Evolutionary conservation across 2,888 invertebrate species (phyloP).

Genomic region (Ceramica pisi): DNA sequence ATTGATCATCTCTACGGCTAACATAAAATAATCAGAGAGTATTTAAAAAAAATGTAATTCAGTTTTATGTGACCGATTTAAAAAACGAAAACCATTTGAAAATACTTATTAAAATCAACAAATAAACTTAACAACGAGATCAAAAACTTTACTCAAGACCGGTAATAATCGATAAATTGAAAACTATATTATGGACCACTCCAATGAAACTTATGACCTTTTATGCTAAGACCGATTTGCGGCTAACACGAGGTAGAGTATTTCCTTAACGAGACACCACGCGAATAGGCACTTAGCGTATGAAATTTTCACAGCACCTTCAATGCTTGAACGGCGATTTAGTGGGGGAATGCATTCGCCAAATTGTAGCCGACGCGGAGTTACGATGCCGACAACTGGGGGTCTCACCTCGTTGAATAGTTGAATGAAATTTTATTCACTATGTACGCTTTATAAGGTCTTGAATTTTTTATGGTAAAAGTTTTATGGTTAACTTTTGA

Average conservation of each 20-base stretch:
- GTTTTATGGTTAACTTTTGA: neutral
- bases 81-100: neutral
- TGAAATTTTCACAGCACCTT: conserved; percentile 84
- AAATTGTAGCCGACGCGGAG: conserved; percentile 76
- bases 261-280: conserved; percentile 78
- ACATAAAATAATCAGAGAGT: neutral
- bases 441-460: conserved; percentile 23
- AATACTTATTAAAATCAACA: neutral
- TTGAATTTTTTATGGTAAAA: conserved; percentile 18
- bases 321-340: conserved; percentile 83
- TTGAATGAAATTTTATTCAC: conserved; percentile 40
- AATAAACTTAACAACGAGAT: neutral
- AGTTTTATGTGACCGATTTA: neutral
- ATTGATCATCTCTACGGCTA: conserved; percentile 15
- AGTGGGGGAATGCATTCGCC: conserved; percentile 80
- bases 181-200: conserved; percentile 45
- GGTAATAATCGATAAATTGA: conserved; percentile 35
- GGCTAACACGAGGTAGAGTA: conserved; percentile 69
- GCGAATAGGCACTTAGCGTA: conserved; percentile 81
- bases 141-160: conserved; percentile 10
- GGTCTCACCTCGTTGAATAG: conserved; percentile 51
- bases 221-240: conserved; percentile 68
- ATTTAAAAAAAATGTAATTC: neutral
- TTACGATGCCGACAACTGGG: conserved; percentile 66
- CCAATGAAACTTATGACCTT: conserved; percentile 62